Conservation (phyloP, 30 jellyfish, hydroid and myxozoan species). For the Morbakka virulenta region DNA sequence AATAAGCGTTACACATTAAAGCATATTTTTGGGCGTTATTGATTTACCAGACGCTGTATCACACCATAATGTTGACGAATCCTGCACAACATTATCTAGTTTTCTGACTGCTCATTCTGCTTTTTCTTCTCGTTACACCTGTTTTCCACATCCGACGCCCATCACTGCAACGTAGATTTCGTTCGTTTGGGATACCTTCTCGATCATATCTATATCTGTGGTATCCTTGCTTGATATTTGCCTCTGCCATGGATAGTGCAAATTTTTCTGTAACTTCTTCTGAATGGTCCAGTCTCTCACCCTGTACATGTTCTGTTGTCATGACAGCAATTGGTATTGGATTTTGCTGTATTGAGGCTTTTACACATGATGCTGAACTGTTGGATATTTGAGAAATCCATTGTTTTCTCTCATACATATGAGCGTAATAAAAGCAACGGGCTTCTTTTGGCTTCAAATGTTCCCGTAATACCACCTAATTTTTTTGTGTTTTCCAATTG, state of each 20-base stretch:
- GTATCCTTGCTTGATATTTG: too few species aligned
- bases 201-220: too few species aligned
- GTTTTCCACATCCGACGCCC: conserved; percentile 1
- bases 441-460: conserved; percentile 43
- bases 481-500: neutral
- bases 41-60: conserved; percentile 1
- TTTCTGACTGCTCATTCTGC: neutral
- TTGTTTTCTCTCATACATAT: conserved; percentile 1
- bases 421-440: conserved; percentile 21
- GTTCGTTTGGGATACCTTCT: too few species aligned
- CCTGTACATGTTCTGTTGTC: too few species aligned
- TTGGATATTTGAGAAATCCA: conserved; percentile 2
- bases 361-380: too few species aligned
- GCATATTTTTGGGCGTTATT: neutral
- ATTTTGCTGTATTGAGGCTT: too few species aligned
- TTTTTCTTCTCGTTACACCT: neutral
- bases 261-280: too few species aligned
- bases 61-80: conserved; percentile 3
- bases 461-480: neutral
- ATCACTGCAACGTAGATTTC: neutral
- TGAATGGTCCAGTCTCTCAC: too few species aligned
- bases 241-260: too few species aligned
- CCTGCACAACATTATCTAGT: conserved; percentile 16
- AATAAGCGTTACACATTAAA: conserved; percentile 32
- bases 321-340: too few species aligned